Evolutionary conservation across 2,888 invertebrate species (phyloP).

Genomic region (Panopea generosa): DNA sequence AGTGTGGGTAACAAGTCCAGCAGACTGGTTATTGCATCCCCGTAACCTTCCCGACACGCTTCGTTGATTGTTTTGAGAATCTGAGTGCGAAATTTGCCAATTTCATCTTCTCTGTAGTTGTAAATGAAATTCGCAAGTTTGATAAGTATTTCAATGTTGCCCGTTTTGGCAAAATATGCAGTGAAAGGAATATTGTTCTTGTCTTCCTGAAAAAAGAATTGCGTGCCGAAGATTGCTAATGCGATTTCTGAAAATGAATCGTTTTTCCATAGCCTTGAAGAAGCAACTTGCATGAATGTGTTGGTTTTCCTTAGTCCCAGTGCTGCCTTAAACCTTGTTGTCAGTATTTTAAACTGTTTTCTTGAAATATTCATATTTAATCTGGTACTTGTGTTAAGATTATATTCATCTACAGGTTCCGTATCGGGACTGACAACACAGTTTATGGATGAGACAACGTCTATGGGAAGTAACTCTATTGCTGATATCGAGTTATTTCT

Average conservation of each 20-base stretch:
- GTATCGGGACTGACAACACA: not conserved
- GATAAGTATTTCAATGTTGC: not conserved
- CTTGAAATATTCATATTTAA: not conserved
- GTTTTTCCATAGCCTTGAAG: slow-evolving; percentile 34
- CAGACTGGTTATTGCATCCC: slow-evolving; percentile 1
- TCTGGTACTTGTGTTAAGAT: not conserved
- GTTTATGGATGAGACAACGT: not conserved
- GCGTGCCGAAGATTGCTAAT: slow-evolving; percentile 17
- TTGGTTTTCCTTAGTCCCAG: slow-evolving; percentile 5
- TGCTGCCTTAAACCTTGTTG: not conserved
- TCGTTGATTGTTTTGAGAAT: not conserved
- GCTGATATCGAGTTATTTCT: not conserved
- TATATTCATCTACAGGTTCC: not conserved
- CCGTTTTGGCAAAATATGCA: slow-evolving; percentile 13
- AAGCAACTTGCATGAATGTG: slow-evolving; percentile 14
- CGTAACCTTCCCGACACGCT: not conserved
- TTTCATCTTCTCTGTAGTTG: slow-evolving; percentile 1
- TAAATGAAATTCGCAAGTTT: slow-evolving; percentile 9
- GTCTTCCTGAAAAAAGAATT: slow-evolving; percentile 35
- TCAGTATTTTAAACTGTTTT: not conserved
- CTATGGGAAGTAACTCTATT: not conserved
- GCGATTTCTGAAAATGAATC: slow-evolving; percentile 22
- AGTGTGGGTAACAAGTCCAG: not conserved
- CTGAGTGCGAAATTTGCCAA: not conserved
- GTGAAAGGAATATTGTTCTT: slow-evolving; percentile 1